phyloP scores from a whole-genome alignment of 2,113 vertebrate genomes.

The Eretmochelys imbricata region DNA sequence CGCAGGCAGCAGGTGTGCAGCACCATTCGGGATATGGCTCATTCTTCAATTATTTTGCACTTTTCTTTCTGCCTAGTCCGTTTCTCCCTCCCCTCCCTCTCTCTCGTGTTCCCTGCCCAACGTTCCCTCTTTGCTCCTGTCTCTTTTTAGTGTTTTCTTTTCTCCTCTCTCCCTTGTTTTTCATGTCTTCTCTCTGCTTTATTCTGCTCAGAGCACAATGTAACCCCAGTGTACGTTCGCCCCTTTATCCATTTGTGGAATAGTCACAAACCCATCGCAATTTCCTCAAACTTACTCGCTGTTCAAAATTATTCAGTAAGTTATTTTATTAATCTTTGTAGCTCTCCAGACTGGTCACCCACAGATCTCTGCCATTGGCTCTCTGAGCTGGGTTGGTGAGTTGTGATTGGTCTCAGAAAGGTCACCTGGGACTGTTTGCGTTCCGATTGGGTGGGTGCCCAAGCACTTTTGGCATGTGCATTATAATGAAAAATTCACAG shows the following conservation, averaged over 20 bases:
- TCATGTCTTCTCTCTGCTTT: not conserved
- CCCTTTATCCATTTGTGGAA: not conserved
- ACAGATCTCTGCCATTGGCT: not conserved
- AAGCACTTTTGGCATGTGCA: not conserved
- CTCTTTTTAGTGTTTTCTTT: not conserved
- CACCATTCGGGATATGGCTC: not conserved
- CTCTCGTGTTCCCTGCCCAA: not conserved
- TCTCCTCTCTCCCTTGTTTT: not conserved
- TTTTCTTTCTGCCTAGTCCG: not conserved
- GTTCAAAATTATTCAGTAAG: not conserved
- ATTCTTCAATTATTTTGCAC: not conserved
- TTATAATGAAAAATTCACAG: not conserved
- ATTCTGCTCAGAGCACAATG: not conserved
- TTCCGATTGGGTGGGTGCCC: not conserved
- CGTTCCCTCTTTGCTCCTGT: not conserved
- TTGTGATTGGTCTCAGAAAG: not conserved
- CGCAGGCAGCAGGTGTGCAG: not conserved
- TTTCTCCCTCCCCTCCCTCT: not conserved
- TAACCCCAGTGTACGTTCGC: not conserved
- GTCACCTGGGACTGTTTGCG: not conserved
- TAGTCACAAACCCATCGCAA: constrained; percentile 16
- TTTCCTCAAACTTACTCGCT: constrained; percentile 2
- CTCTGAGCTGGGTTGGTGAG: not conserved
- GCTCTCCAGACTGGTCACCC: constrained; percentile 5
- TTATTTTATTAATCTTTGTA: not conserved